Evolutionary conservation across 2,797 vertebrate species (phyloP).

Genomic region (Pantherophis vulpinus): DNA sequence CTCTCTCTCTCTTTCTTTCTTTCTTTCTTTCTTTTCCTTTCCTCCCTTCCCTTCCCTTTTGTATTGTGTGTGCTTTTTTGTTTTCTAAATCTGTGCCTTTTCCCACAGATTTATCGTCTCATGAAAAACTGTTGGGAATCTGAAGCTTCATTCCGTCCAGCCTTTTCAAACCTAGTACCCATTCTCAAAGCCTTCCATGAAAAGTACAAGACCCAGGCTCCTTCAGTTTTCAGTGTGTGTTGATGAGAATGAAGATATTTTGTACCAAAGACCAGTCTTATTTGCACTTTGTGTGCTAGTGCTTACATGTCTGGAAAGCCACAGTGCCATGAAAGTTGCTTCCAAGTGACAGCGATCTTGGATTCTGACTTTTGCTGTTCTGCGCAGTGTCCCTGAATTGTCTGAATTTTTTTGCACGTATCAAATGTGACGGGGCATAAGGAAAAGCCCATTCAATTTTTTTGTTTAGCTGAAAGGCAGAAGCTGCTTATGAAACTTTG

Average conservation of each 20-base stretch:
- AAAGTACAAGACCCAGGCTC: conserved; percentile 66
- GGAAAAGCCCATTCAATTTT: neutral
- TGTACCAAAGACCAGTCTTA: neutral
- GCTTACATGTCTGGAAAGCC: neutral
- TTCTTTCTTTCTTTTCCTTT: too few species aligned
- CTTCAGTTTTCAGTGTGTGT: conserved; percentile 65
- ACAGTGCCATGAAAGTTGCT: neutral
- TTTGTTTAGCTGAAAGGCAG: neutral
- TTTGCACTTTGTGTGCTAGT: neutral
- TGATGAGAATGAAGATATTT: conserved; percentile 9
- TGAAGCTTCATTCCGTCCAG: conserved; percentile 76
- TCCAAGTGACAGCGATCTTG: neutral
- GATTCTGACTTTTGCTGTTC: neutral
- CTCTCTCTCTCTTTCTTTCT: too few species aligned
- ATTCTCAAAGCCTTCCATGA: conserved; percentile 69
- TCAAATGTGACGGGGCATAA: neutral
- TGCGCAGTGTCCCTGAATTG: neutral
- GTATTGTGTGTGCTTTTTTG: neutral
- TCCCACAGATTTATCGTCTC: conserved; percentile 65
- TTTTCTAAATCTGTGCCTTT: neutral
- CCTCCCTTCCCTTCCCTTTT: too few species aligned
- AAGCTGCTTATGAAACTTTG: neutral
- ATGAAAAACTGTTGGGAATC: conserved; percentile 87
- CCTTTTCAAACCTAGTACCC: conserved; percentile 77
- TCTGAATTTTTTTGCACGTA: too few species aligned